A percentile compares a stretch with the other conserved stretches of the same genome.
Conservation (phyloP, 2,888 invertebrate genomes). For the Xestia rhomboidea region DNA sequence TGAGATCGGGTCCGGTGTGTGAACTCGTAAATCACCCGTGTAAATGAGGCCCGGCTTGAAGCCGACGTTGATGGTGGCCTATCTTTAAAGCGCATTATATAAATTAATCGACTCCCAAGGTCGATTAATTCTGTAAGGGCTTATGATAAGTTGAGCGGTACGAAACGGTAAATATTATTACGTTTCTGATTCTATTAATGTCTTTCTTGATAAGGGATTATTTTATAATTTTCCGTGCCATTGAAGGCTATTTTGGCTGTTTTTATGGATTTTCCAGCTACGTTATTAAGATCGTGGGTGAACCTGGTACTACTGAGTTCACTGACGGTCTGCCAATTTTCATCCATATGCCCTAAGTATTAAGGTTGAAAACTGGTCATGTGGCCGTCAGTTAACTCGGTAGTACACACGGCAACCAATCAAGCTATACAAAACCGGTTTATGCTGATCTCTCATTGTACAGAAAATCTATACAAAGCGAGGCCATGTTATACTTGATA, state of each 20-base stretch:
- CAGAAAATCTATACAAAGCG: too few relatives aligned
- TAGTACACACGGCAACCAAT: too few relatives aligned
- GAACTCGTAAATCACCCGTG: slow-evolving; percentile 89
- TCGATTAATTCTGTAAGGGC: slow-evolving; percentile 69
- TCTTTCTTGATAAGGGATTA: slow-evolving; percentile 1
- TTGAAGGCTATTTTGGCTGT: background rate
- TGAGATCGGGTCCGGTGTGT: slow-evolving; percentile 89
- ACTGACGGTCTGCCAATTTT: too few relatives aligned
- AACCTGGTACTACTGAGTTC: background rate
- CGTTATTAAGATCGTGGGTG: background rate
- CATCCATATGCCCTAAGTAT: too few relatives aligned
- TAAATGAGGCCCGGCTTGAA: slow-evolving; percentile 84
- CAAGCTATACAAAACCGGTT: too few relatives aligned
- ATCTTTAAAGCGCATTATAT: slow-evolving; percentile 81
- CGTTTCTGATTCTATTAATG: slow-evolving; percentile 42
- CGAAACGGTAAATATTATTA: slow-evolving; percentile 57
- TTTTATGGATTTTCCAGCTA: background rate
- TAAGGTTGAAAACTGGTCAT: too few relatives aligned
- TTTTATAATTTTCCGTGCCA: slow-evolving; percentile 5
- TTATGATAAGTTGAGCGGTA: slow-evolving; percentile 48
- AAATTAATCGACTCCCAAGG: slow-evolving; percentile 76
- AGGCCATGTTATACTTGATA: too few relatives aligned
- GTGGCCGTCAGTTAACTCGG: too few relatives aligned
- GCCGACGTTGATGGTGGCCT: slow-evolving; percentile 82
- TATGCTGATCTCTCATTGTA: too few relatives aligned